Evolutionary conservation across 2,888 invertebrate genomes (phyloP), one percentile per base, ranked within the genome.

Genomic region (Perizoma flavofasciatum): DNA sequence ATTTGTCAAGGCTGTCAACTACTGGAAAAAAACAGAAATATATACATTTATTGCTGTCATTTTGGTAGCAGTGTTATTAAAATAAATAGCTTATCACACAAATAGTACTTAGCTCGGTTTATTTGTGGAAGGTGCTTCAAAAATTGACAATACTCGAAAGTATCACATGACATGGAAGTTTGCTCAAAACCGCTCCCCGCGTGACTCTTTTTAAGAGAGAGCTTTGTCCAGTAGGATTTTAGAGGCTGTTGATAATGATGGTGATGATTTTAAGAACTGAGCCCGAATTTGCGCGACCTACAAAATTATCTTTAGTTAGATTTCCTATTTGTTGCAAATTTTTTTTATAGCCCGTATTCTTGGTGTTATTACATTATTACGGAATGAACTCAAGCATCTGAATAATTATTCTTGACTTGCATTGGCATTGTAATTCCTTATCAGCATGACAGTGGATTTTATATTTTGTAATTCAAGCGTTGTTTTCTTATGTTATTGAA

Each of bases 401-500:
- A 49, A 62, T 59, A 62, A 63, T 67, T 66, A 64, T 69, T 69
- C 68, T 68, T 55, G 55, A 33, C 44, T 62, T 32, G 37, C 50
- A 59, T 63, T 66, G 61, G 64, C 62, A 56, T 67, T 64, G 67
- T 64, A 67, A 62, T 67, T 65, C 65, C 65, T 67, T 69, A 80
- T 81, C 83, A 83, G 87, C 86, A 87, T 85, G 77, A 77, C 76
- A 69, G 75, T 76, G 81, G 80, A 83, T 80, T 76, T 37, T 37
- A 7, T 37, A 37, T 37, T 22, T 70, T 77, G 75, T 83, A 84
- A 83, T 82, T 82, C 85, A 88, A 88, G 86, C 88, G 86, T 85
- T 88, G 88, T 88, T 88, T 86, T 81, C 85, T 84, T 81, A 81
- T 85, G 83, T 85, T 86, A 89, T 85, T 86, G 87, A 84, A 83